Base-by-base conservation (phyloP, 2,113 vertebrate species). In the Phyllostomus hastatus region DNA sequence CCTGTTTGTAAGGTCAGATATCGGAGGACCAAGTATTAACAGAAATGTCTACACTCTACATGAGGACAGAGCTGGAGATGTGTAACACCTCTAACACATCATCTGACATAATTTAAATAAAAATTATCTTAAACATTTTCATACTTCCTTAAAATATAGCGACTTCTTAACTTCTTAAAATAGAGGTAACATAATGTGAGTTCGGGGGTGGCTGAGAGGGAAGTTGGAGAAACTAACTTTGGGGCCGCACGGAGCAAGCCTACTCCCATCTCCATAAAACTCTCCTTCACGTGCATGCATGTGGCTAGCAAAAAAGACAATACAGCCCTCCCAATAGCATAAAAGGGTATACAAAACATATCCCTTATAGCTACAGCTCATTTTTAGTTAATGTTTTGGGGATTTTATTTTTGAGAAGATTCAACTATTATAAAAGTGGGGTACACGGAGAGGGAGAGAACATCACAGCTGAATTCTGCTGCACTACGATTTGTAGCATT, bases 21-120 rank as follows among this genome's bases (percentile, higher is more conserved):
- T 7, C 6, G 6, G 43, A 86, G 1, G 17, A 69, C 11, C 10
- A 50, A 79, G 84, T 66, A 92, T n/a, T 96, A 78, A 91, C 48
- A 93, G 35, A 84, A 97, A 95, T 94, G 50, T 92, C 61, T 91
- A 96, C 17, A 92, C 69, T 48, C 14, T 33, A 59, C 8, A 78
- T 73, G 28, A 97, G 11, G 72, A 96, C 46, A 57, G 75, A 46
- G 20, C 14, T 80, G 95, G 48, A 35, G 22, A 61, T 72, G 10
- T 70, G 31, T 10, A 87, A 72, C 24, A 64, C 33, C 41, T 93
- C 33, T 81, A 85, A 91, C 31, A 31, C n/a, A 24, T 33, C 48
- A 50, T 50, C 79, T 89, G 41, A 82, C 64, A 67, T 87, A 70
- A 90, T 10, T 88, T 48, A 94, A 94, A 33, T 66, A 2, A 73